phyloP scores from a whole-genome alignment of 2,888 invertebrate genomes.

The Troglohyphantes excavatus region DNA sequence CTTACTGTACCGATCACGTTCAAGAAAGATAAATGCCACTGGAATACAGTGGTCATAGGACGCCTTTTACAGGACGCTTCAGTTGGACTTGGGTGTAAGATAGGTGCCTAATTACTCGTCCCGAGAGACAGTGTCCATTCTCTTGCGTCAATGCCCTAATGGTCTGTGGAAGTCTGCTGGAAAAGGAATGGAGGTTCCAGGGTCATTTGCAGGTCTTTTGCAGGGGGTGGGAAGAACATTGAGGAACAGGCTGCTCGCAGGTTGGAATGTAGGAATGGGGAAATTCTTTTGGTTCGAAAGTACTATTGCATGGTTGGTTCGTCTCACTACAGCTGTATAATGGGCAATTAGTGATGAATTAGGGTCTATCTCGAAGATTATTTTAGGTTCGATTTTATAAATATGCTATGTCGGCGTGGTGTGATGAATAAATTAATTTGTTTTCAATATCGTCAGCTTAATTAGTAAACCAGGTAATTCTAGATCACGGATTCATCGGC shows the following conservation, averaged over 20 bases:
- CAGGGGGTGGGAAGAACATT: not conserved
- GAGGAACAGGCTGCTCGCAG: not conserved
- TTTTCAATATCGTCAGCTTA: no score
- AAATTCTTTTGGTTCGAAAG: no score
- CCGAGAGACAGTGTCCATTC: not conserved
- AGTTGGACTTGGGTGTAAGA: constrained; percentile 36
- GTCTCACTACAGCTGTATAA: no score
- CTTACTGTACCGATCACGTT: constrained; percentile 48
- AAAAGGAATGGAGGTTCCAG: constrained; percentile 11
- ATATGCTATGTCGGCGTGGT: no score
- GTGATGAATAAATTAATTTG: no score
- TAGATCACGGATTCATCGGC: no score
- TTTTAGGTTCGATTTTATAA: not conserved
- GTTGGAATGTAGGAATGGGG: not conserved
- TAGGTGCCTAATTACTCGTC: constrained; percentile 57
- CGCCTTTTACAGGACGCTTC: constrained; percentile 46
- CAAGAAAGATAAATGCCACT: constrained; percentile 51
- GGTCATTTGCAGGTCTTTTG: constrained; percentile 36
- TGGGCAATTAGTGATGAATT: no score
- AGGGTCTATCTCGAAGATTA: no score
- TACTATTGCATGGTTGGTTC: no score
- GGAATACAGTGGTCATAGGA: constrained; percentile 52
- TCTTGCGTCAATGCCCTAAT: constrained; percentile 24
- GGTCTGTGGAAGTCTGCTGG: constrained; percentile 12
- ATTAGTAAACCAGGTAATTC: no score